Evolutionary conservation across 2,113 vertebrate species (phyloP).

Genomic region (Empidonax traillii): DNA sequence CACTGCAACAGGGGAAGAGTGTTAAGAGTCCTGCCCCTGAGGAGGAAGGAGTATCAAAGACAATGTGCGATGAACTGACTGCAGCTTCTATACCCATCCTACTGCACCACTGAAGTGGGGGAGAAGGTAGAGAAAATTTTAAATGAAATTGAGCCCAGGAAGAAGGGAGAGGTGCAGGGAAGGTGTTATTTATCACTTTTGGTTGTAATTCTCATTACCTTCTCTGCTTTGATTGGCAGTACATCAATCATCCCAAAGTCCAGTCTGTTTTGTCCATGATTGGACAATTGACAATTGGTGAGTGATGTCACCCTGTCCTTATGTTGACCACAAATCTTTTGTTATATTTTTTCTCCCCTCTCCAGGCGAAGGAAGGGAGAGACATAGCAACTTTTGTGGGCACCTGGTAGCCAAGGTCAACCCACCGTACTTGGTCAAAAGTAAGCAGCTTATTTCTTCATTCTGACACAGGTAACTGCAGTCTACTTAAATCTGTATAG

Average conservation of each 20-base stretch:
- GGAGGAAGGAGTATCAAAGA: not conserved
- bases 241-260: not conserved
- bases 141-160: not conserved
- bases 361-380: not conserved
- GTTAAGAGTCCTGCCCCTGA: rapidly evolving
- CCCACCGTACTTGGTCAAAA: not conserved
- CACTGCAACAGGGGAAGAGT: rapidly evolving
- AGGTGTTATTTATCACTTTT: not conserved
- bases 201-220: not conserved
- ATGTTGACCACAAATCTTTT: not conserved
- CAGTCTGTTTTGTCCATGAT: not conserved
- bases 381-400: not conserved
- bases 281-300: not conserved
- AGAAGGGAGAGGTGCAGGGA: rapidly evolving
- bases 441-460: not conserved
- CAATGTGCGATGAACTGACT: not conserved
- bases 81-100: not conserved
- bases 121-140: not conserved
- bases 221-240: not conserved
- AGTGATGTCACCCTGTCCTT: not conserved
- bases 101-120: rapidly evolving
- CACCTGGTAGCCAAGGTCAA: not conserved
- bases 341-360: not conserved
- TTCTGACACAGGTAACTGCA: not conserved
- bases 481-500: not conserved